Evolutionary conservation across 2,797 vertebrate species (phyloP).

Genomic region (Amniataba percoides): DNA sequence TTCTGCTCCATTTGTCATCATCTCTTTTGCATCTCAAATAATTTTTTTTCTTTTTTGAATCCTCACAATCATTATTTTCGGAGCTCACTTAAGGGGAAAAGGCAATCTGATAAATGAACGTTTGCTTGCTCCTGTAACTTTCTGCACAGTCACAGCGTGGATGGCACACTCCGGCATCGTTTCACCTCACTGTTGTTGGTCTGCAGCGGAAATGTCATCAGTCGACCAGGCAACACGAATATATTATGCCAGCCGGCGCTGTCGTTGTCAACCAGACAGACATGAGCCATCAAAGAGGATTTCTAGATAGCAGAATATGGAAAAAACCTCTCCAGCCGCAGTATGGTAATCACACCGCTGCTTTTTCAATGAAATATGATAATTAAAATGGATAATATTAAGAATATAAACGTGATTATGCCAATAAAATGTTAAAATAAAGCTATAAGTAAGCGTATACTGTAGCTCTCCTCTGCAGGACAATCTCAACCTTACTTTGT

Average conservation of each 20-base stretch:
- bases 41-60: neutral
- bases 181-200: neutral
- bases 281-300: neutral
- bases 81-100: neutral
- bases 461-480: neutral
- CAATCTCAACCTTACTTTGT: slow-evolving; percentile 11
- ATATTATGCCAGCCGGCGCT: neutral
- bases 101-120: neutral
- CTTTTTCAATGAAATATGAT: neutral
- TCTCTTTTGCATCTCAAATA: slow-evolving; percentile 23
- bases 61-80: neutral
- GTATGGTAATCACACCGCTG: neutral
- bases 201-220: neutral
- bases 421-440: neutral
- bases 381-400: neutral
- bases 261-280: slow-evolving; percentile 5
- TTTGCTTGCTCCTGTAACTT: neutral
- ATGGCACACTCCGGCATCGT: neutral
- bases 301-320: neutral
- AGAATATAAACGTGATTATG: neutral
- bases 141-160: neutral
- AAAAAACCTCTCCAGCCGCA: neutral
- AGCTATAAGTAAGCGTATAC: neutral
- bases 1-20: slow-evolving; percentile 1
- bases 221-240: neutral